A percentile compares a stretch with the other conserved stretches of the same genome.
Conservation (phyloP, 1,140 invertebrate genomes). For the Phymastichus coffea region DNA sequence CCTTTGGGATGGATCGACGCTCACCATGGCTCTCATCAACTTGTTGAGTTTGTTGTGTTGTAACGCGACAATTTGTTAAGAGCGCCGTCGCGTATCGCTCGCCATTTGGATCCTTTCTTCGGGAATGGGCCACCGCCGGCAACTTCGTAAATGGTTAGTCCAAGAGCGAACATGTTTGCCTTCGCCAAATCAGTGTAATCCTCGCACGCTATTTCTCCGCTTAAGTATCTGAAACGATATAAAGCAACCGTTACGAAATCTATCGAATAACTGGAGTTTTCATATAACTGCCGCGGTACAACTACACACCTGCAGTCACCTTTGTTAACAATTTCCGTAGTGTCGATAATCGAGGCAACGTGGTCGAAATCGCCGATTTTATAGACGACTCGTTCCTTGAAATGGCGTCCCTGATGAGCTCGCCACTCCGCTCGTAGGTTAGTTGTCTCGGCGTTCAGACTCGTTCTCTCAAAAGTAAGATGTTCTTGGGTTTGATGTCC, state of each 20-base stretch:
- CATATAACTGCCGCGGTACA: too few relatives aligned
- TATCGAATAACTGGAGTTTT: too few relatives aligned
- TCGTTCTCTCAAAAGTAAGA: constrained; percentile 76
- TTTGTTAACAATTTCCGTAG: constrained; percentile 85
- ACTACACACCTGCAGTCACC: constrained; percentile 91
- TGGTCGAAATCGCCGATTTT: constrained; percentile 91
- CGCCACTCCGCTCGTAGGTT: constrained; percentile 67
- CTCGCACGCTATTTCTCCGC: constrained; percentile 85
- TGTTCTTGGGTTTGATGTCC: constrained; percentile 92
- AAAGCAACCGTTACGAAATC: too few relatives aligned
- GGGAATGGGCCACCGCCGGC: constrained; percentile 79
- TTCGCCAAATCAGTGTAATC: constrained; percentile 77
- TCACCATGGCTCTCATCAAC: too few relatives aligned
- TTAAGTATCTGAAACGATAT: too few relatives aligned
- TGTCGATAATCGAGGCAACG: constrained; percentile 79
- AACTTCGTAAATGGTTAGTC: constrained; percentile 76
- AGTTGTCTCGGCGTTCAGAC: constrained; percentile 53
- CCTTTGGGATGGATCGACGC: too few relatives aligned
- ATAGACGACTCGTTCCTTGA: constrained; percentile 74
- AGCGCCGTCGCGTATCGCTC: constrained; percentile 73
- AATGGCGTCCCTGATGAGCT: constrained; percentile 80
- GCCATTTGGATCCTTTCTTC: constrained; percentile 88
- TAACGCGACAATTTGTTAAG: constrained; percentile 65
- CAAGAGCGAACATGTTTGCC: constrained; percentile 88
- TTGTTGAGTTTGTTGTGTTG: too few relatives aligned